Evolutionary conservation across 1,140 invertebrate genomes (phyloP), one percentile per base, ranked within the genome.

Genomic region (Ceratosolen fusciceps): DNA sequence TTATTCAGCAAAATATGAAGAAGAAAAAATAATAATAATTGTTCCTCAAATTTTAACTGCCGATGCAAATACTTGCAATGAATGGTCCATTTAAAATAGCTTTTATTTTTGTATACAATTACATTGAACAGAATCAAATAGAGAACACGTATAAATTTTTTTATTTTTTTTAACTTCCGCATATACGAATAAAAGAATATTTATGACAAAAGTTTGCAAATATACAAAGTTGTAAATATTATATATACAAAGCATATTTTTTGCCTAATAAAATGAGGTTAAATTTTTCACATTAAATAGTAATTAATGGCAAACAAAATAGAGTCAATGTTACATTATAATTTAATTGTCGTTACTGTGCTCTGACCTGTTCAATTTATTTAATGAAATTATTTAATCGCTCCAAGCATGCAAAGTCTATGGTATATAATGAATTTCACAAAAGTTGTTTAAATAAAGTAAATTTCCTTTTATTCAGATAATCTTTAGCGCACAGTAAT

Each of bases 141-240:
- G 29, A 43, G 26, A 73, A 67, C 34, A 67, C 62, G 43, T 54
- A 26, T 78, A 65, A 58, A 65, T 78, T 73, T 65, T 43, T 58
- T 79, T 52, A 60, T 68, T 58, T 79, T 52, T 47, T 68, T 65
- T 65, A 79, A n/a, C 7, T 65, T 54, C 65, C 24, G 62, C 5
- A 58, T 47, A 60, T 37, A 8, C 26, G 52, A 68, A 12, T 74
- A 65, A 56, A 34, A 56, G 49, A 24, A 9, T 79, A 68, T 79
- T 74, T 79, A 74, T 79, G 58, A 56, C 4, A 79, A 58, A 79
- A 19, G 60, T 74, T 79, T 74, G 26, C 77, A 79, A 74, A 31
- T 54, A 56, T 68, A 68, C 54, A 58, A 74, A 74, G n/a, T 39
- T 79, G 77, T 79, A 74, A 67, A 79, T 79, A 74, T 56, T 68